Conservation (phyloP, 2,888 invertebrate genomes). For the Drosophila dives region DNA sequence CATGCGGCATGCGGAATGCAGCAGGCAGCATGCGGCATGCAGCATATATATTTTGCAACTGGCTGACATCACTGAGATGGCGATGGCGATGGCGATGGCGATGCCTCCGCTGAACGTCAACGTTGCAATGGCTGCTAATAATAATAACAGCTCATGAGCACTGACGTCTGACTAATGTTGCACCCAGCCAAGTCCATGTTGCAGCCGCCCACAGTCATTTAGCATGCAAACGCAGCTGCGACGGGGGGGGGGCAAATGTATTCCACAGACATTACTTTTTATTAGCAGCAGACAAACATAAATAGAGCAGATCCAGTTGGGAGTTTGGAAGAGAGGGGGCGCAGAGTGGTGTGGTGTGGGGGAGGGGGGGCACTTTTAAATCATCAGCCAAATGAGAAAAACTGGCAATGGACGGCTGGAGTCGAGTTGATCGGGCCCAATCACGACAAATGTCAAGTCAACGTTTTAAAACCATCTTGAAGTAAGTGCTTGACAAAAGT, state of each 20-base stretch:
- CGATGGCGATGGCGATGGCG: conserved; percentile 3
- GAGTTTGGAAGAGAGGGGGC: not conserved
- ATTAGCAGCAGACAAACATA: conserved; percentile 55
- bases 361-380: conserved; percentile 19
- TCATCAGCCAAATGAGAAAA: conserved; percentile 57
- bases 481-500: conserved; percentile 51
- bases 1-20: conserved; percentile 1
- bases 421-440: conserved; percentile 56
- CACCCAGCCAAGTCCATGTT: conserved; percentile 31
- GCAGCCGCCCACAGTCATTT: conserved; percentile 52
- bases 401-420: conserved; percentile 13
- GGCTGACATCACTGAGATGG: conserved; percentile 35
- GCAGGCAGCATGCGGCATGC: not conserved
- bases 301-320: conserved; percentile 18
- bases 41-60: conserved; percentile 13
- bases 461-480: conserved; percentile 58
- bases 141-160: conserved; percentile 79
- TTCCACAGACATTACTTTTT: conserved; percentile 51
- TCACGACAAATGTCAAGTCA: conserved; percentile 47
- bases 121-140: conserved; percentile 70
- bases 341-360: not conserved
- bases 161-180: conserved; percentile 76
- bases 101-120: conserved; percentile 47
- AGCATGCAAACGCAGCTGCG: conserved; percentile 65
- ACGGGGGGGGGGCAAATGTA: conserved; percentile 19